Evolutionary conservation across 35 echinoderm and acorn worm genomes (phyloP), one percentile per base, ranked within the genome.

Genomic region (Lytechinus pictus): DNA sequence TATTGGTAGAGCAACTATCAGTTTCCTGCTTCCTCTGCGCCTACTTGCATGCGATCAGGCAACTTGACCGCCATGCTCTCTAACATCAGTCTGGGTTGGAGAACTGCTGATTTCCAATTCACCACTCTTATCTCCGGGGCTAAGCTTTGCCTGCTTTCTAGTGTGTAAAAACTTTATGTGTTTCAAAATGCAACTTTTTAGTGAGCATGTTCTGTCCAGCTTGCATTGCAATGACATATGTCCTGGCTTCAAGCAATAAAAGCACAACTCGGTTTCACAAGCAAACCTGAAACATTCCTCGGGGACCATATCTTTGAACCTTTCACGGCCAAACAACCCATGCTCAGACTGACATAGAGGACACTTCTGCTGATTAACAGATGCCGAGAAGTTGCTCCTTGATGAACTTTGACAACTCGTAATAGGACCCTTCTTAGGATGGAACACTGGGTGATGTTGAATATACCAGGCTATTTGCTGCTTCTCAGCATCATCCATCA

Each of bases 181-280:
- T 51, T 95, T 95, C 86, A 24, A 7, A 5, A 5, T 27, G 86
- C 95, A 95, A 1, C 95, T 86, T 16, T 28, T 52, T 52, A 95
- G 27, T 16, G 28, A 87, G 21, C 86, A 95, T 13, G 88, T 95
- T 27, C 94, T 92, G 27, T 95, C 54, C 6, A 95, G 92, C 55
- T 57, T 57, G 66, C 96, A 97, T 9, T 54, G 52, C 29, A 9
- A 53, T 33, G 94, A 54, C 89, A 89, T 61, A 54, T 97, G 96
- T 9, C 94, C 94, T 92, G 51, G 29, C 28, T 57, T 89, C 9
- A 97, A 57, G 56, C 96, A 97, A 87, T 96, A 95, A 86, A 95
- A 95, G 56, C 94, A 96, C 52, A 95, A 52, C 87, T 54, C 56
- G 14, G 92, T 56, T 10, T 53, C 57, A 61, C 54, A 51, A 86